Percentiles rank a stretch among this genome's conserved stretches.
These are phyloP conservation scores for Eurosta solidaginis DNA, from an alignment of 1,140 invertebrate genomes.

Conservation along the genomic window DNA sequence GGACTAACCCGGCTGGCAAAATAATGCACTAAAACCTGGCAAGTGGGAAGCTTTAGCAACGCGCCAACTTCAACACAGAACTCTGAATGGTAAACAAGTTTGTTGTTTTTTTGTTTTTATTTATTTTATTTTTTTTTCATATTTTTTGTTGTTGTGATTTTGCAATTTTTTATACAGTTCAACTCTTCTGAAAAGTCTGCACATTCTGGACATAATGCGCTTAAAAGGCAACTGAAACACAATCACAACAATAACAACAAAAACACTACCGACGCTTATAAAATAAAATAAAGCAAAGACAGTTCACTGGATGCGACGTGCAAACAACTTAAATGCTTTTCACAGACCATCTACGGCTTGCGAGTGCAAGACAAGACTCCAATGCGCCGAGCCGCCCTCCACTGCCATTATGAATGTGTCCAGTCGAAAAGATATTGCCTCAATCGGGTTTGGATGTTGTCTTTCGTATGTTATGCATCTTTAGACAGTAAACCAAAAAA, in stretches of 20 bases:
- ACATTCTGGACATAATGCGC: background rate
- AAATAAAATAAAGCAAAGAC: too few species aligned
- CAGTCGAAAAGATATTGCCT: background rate
- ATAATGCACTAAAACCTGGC: too few species aligned
- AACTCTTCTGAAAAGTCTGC: slow-evolving; percentile 3
- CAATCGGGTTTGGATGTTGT: background rate
- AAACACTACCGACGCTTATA: too few species aligned
- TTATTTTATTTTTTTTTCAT: slow-evolving; percentile 1
- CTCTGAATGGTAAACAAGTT: slow-evolving; percentile 13
- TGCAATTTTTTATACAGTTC: background rate
- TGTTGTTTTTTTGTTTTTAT: background rate
- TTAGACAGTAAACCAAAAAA: background rate
- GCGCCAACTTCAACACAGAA: background rate
- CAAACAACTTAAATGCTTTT: slow-evolving; percentile 17
- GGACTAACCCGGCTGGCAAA: too few species aligned
- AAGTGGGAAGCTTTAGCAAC: too few species aligned
- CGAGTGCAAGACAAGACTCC: background rate
- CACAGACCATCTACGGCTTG: slow-evolving; percentile 1
- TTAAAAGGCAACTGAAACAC: background rate
- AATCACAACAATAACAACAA: background rate
- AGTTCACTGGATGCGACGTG: slow-evolving; percentile 13
- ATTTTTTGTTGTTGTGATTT: background rate
- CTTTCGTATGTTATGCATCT: background rate
- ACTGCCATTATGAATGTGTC: background rate
- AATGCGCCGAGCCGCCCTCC: background rate